phyloP scores from a whole-genome alignment of 2,797 vertebrate genomes.

The Petrocephalus sullivani region DNA sequence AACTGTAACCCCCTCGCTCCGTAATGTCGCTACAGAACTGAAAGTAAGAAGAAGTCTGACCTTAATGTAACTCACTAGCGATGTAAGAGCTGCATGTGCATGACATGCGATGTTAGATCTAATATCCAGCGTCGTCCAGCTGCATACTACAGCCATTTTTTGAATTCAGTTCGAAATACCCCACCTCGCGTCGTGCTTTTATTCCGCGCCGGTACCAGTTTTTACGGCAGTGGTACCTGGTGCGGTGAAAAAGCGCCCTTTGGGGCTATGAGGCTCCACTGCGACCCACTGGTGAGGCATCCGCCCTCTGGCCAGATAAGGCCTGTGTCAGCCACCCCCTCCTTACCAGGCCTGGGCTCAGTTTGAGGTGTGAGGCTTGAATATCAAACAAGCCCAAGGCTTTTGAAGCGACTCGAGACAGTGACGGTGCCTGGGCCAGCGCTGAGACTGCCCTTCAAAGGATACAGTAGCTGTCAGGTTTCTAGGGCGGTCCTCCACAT shows the following conservation, averaged over 20 bases:
- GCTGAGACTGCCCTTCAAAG: slow-evolving; percentile 72
- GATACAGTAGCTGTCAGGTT: slow-evolving; percentile 65
- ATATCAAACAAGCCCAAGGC: slow-evolving; percentile 67
- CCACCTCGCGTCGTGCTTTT: no score
- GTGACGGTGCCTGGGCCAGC: slow-evolving; percentile 66
- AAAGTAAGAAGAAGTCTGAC: no score
- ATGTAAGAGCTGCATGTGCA: no score
- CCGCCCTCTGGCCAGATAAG: not conserved
- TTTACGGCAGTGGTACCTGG: no score
- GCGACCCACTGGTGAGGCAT: not conserved
- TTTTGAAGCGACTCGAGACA: slow-evolving; percentile 75
- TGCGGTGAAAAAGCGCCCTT: not conserved
- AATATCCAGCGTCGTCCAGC: no score
- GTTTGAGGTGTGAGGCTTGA: slow-evolving; percentile 69
- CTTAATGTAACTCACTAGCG: no score
- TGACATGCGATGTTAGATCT: no score
- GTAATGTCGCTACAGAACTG: no score
- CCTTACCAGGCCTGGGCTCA: slow-evolving; percentile 64
- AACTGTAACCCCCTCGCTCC: no score
- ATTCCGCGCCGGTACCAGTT: no score
- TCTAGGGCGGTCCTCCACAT: slow-evolving; percentile 68
- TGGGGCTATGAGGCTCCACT: not conserved
- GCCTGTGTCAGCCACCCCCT: slow-evolving; percentile 39
- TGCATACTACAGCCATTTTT: no score
- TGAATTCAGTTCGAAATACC: no score